These are phyloP conservation scores for Leptosomus discolor DNA, from an alignment of 2,113 vertebrate genomes.

Conservation along the genomic window DNA sequence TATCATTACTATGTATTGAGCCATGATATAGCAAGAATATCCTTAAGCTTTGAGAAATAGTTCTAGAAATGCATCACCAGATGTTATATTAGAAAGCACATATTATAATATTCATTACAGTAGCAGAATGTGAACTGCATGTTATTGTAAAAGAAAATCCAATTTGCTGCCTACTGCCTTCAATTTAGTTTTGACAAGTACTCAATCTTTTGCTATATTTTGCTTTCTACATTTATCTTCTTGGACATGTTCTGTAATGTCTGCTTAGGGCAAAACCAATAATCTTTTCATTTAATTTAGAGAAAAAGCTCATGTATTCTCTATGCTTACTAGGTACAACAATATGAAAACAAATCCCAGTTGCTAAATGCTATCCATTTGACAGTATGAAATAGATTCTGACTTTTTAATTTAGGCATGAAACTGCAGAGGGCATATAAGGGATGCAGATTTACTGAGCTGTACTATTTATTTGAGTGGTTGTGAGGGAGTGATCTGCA, in stretches of 20 bases:
- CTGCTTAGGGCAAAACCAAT: slow-evolving; percentile 68
- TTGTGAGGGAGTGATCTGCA: background rate
- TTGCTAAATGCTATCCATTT: slow-evolving; percentile 65
- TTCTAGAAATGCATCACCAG: slow-evolving; percentile 52
- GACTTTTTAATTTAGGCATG: slow-evolving; percentile 51
- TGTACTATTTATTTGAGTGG: slow-evolving; percentile 25
- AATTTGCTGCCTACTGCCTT: slow-evolving; percentile 71
- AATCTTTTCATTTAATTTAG: slow-evolving; percentile 70
- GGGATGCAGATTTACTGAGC: background rate
- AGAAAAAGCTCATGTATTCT: slow-evolving; percentile 48
- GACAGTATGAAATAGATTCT: slow-evolving; percentile 48
- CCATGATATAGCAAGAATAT: slow-evolving; percentile 25
- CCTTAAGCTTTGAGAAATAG: slow-evolving; percentile 54
- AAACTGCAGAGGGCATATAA: background rate
- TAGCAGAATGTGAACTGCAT: slow-evolving; percentile 55
- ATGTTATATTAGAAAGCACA: slow-evolving; percentile 49
- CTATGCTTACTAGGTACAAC: slow-evolving; percentile 43
- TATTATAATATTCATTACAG: slow-evolving; percentile 67
- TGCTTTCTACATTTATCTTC: slow-evolving; percentile 61
- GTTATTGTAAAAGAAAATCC: slow-evolving; percentile 72
- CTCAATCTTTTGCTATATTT: slow-evolving; percentile 50
- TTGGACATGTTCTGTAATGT: slow-evolving; percentile 44
- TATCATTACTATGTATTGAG: slow-evolving; percentile 37
- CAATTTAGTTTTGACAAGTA: slow-evolving; percentile 69
- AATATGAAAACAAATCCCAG: slow-evolving; percentile 54